Base-by-base conservation (phyloP, 2,888 invertebrate genomes). In the Conops quadrifasciatus region DNA sequence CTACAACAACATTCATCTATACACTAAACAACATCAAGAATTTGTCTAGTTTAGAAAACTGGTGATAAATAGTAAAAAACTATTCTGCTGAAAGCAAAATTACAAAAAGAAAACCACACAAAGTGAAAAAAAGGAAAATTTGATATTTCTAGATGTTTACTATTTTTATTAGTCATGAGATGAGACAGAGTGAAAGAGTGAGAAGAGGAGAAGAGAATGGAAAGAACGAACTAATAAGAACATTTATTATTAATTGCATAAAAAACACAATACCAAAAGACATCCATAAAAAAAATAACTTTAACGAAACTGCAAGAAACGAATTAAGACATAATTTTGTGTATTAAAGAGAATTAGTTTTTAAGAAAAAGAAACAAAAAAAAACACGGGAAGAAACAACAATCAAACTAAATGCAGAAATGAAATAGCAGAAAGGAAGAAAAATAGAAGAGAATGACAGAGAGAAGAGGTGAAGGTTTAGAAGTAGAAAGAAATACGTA, bases 21-120 rank as follows among this genome's bases (percentile, higher is more conserved):
- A 36, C 36, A 36, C 36, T 36, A 9, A 36, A 36, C 36, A 36
- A 73, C 72, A 75, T 62, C 60, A 71, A 81, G 77, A 73, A 73
- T 77, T 79, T 79, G 78, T 79, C 80, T 82, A 84, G 82, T 83
- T 79, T 82, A 83, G 80, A 80, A n/a, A 80, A 82, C 84, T 83
- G 84, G 84, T 83, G 84, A 83, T 83, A 83, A 83, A 81, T 81
- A 74, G 65, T 72, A 69, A 75, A 65, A 74, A 72, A 73, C 80
- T 11, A 7, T 49, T 49, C 49, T 49, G 49, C n/a, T 49, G 4
- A 49, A 49, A 49, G 53, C 19, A 53, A 24, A 49, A 53, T 26
- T 28, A 16, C 15, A 79, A 76, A 74, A 74, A 77, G 73, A 75
- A 72, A 72, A 68, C n/a, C n/a, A n/a, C n/a, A n/a, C n/a, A n/a